A percentile compares a stretch with the other conserved stretches of the same genome.
phyloP scores from a whole-genome alignment of 2,888 invertebrate species.

The Hirtodrosophila alboralis region DNA sequence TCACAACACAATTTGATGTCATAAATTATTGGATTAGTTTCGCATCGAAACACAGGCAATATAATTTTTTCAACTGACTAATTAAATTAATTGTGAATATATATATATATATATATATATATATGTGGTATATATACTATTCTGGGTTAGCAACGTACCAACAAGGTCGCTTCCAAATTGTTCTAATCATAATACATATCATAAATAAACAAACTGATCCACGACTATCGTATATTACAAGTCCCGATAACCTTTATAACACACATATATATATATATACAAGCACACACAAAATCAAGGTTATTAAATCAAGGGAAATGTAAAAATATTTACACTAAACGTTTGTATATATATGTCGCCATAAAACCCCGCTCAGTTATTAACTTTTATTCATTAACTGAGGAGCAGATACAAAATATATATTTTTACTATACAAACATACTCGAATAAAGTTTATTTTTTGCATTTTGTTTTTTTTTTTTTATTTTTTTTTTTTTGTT shows the following conservation, averaged over 20 bases:
- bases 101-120: not conserved
- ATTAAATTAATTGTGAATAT: constrained; percentile 13
- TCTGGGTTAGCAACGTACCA: constrained; percentile 17
- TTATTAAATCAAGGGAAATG: constrained; percentile 56
- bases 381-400: constrained; percentile 58
- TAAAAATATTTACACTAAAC: constrained; percentile 61
- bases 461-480: constrained; percentile 10
- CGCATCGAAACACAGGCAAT: constrained; percentile 1
- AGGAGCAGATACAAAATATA: constrained; percentile 20
- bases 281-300: constrained; percentile 10
- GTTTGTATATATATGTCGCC: constrained; percentile 9
- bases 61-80: constrained; percentile 1
- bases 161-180: constrained; percentile 8
- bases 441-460: constrained; percentile 19
- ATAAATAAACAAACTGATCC: constrained; percentile 56
- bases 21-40: constrained; percentile 15
- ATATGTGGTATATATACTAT: no score
- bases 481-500: constrained; percentile 17
- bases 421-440: constrained; percentile 11
- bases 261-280: constrained; percentile 6
- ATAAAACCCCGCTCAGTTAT: constrained; percentile 48
- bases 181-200: constrained; percentile 27
- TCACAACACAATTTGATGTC: not conserved
- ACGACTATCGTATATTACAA: constrained; percentile 23
- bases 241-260: constrained; percentile 54